A percentile compares a stretch with the other conserved stretches of the same genome.
phyloP scores from a whole-genome alignment of 2,113 vertebrate species.

The Cygnus buccinator region DNA sequence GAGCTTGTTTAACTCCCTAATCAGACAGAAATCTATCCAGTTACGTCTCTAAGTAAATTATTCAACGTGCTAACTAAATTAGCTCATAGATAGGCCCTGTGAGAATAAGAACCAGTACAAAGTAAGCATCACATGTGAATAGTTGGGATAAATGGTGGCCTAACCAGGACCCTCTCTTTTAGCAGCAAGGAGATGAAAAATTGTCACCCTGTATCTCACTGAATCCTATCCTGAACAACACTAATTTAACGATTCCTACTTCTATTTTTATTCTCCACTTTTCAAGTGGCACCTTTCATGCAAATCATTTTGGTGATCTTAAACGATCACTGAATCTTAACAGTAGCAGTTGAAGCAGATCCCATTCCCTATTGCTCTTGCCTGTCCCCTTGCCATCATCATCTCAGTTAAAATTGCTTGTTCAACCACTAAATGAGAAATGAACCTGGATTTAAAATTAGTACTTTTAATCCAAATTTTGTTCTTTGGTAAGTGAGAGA shows the following conservation, averaged over 20 bases:
- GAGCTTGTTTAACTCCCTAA: not conserved
- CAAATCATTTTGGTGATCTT: not conserved
- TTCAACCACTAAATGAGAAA: not conserved
- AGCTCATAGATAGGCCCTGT: not conserved
- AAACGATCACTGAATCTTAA: rapidly evolving
- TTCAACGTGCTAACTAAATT: not conserved
- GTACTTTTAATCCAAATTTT: not conserved
- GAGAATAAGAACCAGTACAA: not conserved
- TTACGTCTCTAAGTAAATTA: not conserved
- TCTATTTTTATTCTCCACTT: not conserved
- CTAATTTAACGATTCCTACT: not conserved
- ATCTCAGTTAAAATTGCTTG: not conserved
- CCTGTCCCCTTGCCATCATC: not conserved
- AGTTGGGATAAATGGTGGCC: not conserved
- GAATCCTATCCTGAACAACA: not conserved
- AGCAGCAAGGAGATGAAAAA: not conserved
- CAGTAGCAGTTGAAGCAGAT: not conserved
- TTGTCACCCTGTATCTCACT: not conserved
- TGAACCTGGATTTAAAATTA: not conserved
- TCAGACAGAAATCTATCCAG: not conserved
- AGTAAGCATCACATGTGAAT: rapidly evolving
- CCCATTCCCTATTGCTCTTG: not conserved
- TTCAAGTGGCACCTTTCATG: not conserved
- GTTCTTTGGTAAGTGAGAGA: not conserved
- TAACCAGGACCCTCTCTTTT: not conserved